Conservation (phyloP, 2,888 invertebrate genomes). For the Melitaea athalia region DNA sequence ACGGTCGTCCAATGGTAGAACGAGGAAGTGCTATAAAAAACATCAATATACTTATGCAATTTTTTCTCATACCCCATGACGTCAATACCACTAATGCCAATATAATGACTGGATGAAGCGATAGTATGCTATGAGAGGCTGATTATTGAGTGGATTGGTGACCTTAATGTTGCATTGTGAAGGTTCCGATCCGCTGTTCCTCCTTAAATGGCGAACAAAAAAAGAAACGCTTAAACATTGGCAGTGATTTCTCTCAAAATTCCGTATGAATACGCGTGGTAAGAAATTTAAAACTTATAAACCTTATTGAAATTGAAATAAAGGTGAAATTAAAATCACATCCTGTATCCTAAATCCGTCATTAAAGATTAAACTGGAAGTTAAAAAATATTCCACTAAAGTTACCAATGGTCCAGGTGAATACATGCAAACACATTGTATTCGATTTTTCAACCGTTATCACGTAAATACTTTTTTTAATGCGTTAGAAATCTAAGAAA, state of each 20-base stretch:
- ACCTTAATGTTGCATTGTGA: slow-evolving; percentile 28
- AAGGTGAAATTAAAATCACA: not conserved
- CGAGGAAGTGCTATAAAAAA: slow-evolving; percentile 5
- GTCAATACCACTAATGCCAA: not conserved
- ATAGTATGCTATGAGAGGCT: slow-evolving; percentile 2
- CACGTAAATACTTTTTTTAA: not conserved
- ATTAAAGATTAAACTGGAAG: slow-evolving; percentile 11
- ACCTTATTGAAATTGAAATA: not conserved
- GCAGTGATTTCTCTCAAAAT: slow-evolving; percentile 27
- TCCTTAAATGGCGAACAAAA: slow-evolving; percentile 28
- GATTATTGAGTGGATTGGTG: not conserved
- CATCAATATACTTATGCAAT: not conserved
- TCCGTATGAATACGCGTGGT: slow-evolving; percentile 19
- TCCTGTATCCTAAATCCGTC: not conserved
- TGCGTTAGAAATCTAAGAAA: not conserved
- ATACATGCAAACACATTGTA: slow-evolving; percentile 8
- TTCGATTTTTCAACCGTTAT: not conserved
- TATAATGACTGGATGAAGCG: not conserved
- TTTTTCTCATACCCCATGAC: not conserved
- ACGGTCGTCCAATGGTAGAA: slow-evolving; percentile 5
- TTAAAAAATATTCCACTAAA: slow-evolving; percentile 6
- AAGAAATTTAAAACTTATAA: not conserved
- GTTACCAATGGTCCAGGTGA: slow-evolving; percentile 3
- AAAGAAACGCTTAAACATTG: slow-evolving; percentile 12
- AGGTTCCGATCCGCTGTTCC: slow-evolving; percentile 23